Percentiles rank a stretch among this genome's conserved stretches.
Conservation (phyloP, 1,140 invertebrate genomes). For the Aphaenogaster floridana region DNA sequence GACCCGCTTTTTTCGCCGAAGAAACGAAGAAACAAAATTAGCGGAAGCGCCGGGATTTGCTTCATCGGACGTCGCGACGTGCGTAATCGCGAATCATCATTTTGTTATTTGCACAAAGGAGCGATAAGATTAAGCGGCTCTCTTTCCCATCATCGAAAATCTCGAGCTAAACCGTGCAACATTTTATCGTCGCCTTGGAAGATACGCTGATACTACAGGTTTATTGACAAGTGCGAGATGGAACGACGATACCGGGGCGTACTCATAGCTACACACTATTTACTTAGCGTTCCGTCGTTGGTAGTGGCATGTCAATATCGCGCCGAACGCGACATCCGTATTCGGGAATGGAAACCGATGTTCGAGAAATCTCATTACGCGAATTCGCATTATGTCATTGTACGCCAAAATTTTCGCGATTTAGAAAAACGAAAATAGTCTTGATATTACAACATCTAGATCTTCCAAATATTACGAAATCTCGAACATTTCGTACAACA, state of each 20-base stretch:
- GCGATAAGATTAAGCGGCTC: constrained; percentile 73
- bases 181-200: constrained; percentile 65
- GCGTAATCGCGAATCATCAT: constrained; percentile 50
- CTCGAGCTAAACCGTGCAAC: neutral
- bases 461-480: neutral
- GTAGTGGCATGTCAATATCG: constrained; percentile 72
- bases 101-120: constrained; percentile 65
- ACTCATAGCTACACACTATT: constrained; percentile 52
- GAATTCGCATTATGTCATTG: constrained; percentile 46
- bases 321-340: constrained; percentile 64
- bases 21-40: constrained; percentile 15
- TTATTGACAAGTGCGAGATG: constrained; percentile 69
- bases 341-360: constrained; percentile 44
- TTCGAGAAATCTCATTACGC: constrained; percentile 26
- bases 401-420: constrained; percentile 25
- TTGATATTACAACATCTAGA: neutral
- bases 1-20: constrained; percentile 15
- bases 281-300: constrained; percentile 59
- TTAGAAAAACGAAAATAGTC: neutral
- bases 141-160: constrained; percentile 75
- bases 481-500: neutral
- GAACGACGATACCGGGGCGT: constrained; percentile 30
- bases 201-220: constrained; percentile 69
- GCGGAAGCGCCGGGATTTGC: neutral
- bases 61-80: neutral